Conservation (phyloP, 2,113 vertebrate genomes). For the Lota lota region DNA sequence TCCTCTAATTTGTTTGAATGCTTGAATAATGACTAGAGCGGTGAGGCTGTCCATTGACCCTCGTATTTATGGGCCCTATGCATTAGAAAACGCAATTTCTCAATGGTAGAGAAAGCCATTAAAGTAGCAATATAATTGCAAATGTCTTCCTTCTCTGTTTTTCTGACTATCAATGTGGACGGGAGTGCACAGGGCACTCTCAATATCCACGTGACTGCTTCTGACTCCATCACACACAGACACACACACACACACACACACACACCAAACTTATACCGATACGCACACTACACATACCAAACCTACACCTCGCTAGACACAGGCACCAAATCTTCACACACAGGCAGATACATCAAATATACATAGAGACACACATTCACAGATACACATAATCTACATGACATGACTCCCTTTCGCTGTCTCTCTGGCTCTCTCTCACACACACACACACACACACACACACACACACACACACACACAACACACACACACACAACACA, state of each 20-base stretch:
- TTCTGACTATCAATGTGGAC: slow-evolving; percentile 55
- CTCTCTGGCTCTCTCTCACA: too few relatives aligned
- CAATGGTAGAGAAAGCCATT: slow-evolving; percentile 69
- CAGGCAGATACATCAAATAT: too few relatives aligned
- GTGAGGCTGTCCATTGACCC: slow-evolving; percentile 65
- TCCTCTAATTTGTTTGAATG: slow-evolving; percentile 65
- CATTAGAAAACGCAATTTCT: slow-evolving; percentile 67
- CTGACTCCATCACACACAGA: slow-evolving; percentile 47
- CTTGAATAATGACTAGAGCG: slow-evolving; percentile 66
- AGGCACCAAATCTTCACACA: too few relatives aligned
- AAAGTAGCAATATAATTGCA: slow-evolving; percentile 74
- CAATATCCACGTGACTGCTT: slow-evolving; percentile 34
- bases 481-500: background rate
- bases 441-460: background rate
- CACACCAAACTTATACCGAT: too few relatives aligned
- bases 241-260: slow-evolving; percentile 57
- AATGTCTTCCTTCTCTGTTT: slow-evolving; percentile 66
- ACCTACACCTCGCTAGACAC: slow-evolving; percentile 59
- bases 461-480: background rate
- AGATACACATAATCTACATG: background rate
- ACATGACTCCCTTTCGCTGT: too few relatives aligned
- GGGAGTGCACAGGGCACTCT: slow-evolving; percentile 43
- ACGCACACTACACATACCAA: slow-evolving; percentile 63
- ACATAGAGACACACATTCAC: background rate
- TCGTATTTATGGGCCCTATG: slow-evolving; percentile 64